Conservation (phyloP, 2,113 vertebrate genomes). For the Cnemophilus loriae region DNA sequence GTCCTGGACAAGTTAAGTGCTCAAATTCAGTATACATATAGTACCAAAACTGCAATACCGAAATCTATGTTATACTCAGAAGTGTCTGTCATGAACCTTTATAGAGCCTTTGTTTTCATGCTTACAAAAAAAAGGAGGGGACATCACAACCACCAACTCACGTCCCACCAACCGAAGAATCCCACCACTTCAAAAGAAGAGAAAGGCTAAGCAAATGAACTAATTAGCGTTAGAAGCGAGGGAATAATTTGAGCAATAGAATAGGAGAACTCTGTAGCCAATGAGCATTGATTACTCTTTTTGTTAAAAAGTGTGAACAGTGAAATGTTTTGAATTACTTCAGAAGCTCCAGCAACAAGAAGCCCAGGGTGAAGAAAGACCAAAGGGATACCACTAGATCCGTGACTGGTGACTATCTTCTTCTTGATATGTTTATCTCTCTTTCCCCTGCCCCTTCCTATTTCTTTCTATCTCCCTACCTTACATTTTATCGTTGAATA, state of each 20-base stretch:
- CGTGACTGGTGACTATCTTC: background rate
- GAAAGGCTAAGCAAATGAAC: background rate
- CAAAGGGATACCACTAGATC: background rate
- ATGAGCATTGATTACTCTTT: background rate
- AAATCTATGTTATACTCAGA: background rate
- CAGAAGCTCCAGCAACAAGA: rapidly evolving
- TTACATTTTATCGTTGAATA: background rate
- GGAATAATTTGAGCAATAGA: background rate
- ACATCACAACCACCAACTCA: background rate
- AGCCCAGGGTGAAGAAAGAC: background rate
- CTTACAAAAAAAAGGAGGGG: background rate
- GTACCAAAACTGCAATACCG: background rate
- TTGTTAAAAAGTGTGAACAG: background rate
- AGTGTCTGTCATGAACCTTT: background rate
- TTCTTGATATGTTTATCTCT: background rate
- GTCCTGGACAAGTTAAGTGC: background rate
- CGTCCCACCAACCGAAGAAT: background rate
- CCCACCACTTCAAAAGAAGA: background rate
- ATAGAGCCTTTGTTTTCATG: background rate
- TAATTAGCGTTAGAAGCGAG: rapidly evolving
- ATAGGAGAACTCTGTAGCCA: background rate
- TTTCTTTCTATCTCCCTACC: background rate
- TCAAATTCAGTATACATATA: background rate
- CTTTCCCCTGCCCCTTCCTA: background rate
- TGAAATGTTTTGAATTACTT: background rate